These are phyloP conservation scores for Simalia tracyae DNA, from an alignment of 2,797 vertebrate genomes.

Conservation along the genomic window DNA sequence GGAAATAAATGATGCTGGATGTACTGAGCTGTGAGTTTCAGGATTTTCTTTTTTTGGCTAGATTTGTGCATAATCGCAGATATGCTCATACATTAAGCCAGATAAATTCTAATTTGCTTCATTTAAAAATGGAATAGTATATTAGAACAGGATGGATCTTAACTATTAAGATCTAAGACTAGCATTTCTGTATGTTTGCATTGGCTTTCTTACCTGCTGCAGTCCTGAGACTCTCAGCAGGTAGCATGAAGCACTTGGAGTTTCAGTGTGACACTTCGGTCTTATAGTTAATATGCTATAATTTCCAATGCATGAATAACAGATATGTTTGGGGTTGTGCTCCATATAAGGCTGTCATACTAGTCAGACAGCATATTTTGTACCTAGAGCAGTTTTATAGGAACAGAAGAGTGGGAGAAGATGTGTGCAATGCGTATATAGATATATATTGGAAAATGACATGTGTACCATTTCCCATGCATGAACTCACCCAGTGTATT, in stretches of 20 bases:
- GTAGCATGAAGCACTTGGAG: too few relatives aligned
- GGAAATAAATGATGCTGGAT: too few relatives aligned
- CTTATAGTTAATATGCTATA: neutral
- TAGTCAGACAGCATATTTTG: neutral
- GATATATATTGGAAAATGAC: too few relatives aligned
- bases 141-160: too few relatives aligned
- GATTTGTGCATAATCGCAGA: neutral
- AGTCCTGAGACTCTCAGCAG: too few relatives aligned
- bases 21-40: neutral
- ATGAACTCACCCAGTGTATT: too few relatives aligned
- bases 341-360: neutral
- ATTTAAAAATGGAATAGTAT: too few relatives aligned
- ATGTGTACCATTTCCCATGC: neutral
- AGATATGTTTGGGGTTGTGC: neutral
- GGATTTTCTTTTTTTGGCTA: neutral
- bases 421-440: neutral
- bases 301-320: neutral
- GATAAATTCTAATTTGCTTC: neutral
- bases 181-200: neutral
- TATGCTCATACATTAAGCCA: neutral
- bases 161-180: neutral
- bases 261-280: neutral
- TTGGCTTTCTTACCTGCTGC: too few relatives aligned
- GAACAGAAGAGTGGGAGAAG: neutral
- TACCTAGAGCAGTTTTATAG: neutral